Evolutionary conservation across 2,888 invertebrate species (phyloP).

Genomic region (Melanotus villosus): DNA sequence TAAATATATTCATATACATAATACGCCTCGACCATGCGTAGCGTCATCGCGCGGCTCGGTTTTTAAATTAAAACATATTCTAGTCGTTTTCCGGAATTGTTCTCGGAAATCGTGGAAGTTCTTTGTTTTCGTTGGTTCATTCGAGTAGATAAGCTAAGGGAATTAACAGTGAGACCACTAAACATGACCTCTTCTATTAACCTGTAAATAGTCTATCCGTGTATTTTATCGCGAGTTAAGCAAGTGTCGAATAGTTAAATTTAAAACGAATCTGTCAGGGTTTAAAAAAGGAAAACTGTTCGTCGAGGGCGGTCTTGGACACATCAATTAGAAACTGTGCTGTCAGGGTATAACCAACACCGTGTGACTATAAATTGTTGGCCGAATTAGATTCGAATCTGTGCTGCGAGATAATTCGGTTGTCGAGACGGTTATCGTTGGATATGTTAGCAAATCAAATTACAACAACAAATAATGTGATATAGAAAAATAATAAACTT

Average conservation of each 20-base stretch:
- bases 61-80: conserved; percentile 20
- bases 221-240: background rate
- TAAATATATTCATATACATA: conserved; percentile 28
- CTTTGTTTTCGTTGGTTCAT: conserved; percentile 16
- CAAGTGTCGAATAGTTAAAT: conserved; percentile 4
- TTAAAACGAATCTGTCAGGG: too few species aligned
- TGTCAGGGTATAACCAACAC: conserved; percentile 32
- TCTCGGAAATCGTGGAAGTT: conserved; percentile 22
- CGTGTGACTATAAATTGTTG: conserved; percentile 27
- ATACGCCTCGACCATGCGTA: conserved; percentile 14
- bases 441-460: conserved; percentile 25
- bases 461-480: conserved; percentile 50
- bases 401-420: conserved; percentile 16
- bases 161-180: conserved; percentile 22
- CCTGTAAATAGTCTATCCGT: conserved; percentile 17
- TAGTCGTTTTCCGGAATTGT: conserved; percentile 14
- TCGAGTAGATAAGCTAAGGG: conserved; percentile 20
- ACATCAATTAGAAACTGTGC: conserved; percentile 42
- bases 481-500: conserved; percentile 51
- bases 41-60: background rate
- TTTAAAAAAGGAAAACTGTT: too few species aligned
- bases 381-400: conserved; percentile 24
- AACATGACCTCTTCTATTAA: conserved; percentile 12
- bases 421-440: conserved; percentile 3
- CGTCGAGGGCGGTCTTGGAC: conserved; percentile 37